Evolutionary conservation across 2,797 vertebrate species (phyloP).

Genomic region (Cryptoblepharus egeriae): DNA sequence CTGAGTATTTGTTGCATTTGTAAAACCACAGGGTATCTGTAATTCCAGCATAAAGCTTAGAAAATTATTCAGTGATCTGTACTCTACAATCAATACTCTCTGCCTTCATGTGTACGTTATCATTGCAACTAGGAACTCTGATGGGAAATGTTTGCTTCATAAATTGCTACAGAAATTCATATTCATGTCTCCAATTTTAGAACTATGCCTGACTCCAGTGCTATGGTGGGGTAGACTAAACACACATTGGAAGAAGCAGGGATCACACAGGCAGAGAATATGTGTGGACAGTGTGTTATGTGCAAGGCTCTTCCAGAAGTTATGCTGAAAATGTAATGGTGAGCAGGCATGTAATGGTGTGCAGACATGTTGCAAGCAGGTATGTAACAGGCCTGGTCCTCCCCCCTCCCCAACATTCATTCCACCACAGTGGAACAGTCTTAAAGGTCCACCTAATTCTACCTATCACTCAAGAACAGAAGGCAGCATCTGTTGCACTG

Average conservation of each 20-base stretch:
- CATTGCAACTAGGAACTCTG: no score
- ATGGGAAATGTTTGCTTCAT: background rate
- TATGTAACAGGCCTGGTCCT: background rate
- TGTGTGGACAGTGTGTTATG: background rate
- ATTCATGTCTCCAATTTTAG: background rate
- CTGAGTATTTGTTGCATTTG: no score
- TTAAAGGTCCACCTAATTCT: background rate
- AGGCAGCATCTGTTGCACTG: background rate
- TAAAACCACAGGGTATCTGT: no score
- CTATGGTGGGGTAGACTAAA: background rate
- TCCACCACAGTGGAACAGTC: background rate
- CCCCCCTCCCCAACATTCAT: background rate
- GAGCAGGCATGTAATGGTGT: no score
- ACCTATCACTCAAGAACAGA: background rate
- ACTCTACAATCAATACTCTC: no score
- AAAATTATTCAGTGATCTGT: no score
- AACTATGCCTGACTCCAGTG: background rate
- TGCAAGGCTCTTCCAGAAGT: background rate
- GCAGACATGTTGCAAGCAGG: no score
- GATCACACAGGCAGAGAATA: background rate
- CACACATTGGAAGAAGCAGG: background rate
- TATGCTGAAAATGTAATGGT: background rate
- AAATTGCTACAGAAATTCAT: background rate
- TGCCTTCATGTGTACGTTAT: no score
- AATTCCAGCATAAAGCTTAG: no score